These are phyloP conservation scores for Megaceryle torquata DNA, from an alignment of 2,113 vertebrate species.

Conservation along the genomic window DNA sequence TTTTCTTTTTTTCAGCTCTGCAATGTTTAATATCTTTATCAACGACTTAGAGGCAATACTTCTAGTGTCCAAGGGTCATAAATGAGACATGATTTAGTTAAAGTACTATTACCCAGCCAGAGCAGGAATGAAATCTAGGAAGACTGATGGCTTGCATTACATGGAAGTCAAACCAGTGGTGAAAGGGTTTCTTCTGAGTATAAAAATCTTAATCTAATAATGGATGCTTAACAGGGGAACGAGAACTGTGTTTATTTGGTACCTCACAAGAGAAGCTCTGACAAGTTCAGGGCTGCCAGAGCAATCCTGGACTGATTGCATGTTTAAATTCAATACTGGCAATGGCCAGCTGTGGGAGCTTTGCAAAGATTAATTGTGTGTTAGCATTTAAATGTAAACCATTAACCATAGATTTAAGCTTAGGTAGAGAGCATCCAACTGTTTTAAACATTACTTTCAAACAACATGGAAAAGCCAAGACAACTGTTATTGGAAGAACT, in stretches of 20 bases:
- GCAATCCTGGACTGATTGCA: background rate
- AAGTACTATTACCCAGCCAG: background rate
- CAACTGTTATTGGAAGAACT: background rate
- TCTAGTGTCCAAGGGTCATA: background rate
- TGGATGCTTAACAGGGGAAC: background rate
- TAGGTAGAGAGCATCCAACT: background rate
- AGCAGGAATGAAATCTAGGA: background rate
- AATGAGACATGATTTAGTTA: background rate
- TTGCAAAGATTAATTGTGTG: background rate
- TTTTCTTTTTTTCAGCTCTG: background rate
- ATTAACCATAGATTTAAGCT: background rate
- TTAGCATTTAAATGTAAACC: background rate
- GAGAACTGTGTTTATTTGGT: background rate
- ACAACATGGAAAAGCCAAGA: background rate
- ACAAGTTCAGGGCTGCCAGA: background rate
- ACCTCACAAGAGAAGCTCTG: background rate
- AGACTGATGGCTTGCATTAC: background rate
- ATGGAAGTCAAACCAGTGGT: background rate
- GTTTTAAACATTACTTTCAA: background rate
- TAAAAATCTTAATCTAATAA: slow-evolving; percentile 14
- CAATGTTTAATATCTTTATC: slow-evolving; percentile 6
- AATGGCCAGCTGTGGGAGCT: background rate
- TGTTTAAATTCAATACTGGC: background rate
- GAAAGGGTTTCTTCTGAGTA: background rate
- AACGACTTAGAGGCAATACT: background rate